phyloP scores from a whole-genome alignment of 2,888 invertebrate genomes.

The Isoperla grammatica region DNA sequence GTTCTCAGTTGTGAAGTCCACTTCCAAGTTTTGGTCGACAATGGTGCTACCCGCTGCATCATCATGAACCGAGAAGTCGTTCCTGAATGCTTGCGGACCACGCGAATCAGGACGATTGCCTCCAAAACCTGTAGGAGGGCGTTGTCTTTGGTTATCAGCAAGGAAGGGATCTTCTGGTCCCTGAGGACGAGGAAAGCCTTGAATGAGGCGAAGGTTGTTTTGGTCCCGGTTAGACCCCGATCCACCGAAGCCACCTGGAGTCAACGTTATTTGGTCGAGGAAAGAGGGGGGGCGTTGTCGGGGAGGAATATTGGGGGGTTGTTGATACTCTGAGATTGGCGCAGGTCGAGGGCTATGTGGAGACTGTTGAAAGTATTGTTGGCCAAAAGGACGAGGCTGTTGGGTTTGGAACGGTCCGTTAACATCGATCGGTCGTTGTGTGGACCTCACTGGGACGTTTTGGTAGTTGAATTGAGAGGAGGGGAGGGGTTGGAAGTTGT shows the following conservation, averaged over 20 bases:
- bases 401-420: slow-evolving; percentile 18
- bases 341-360: slow-evolving; percentile 44
- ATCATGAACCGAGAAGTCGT: slow-evolving; percentile 23
- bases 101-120: slow-evolving; percentile 11
- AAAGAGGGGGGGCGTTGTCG: slow-evolving; percentile 13
- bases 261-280: slow-evolving; percentile 27
- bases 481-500: slow-evolving; percentile 38
- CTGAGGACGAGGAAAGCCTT: slow-evolving; percentile 26
- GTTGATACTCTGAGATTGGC: slow-evolving; percentile 47
- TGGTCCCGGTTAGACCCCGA: slow-evolving; percentile 16
- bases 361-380: slow-evolving; percentile 25
- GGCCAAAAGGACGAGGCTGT: slow-evolving; percentile 15
- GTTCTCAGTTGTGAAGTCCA: slow-evolving; percentile 29
- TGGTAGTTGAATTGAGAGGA: slow-evolving; percentile 20
- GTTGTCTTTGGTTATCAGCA: slow-evolving; percentile 20
- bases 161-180: slow-evolving; percentile 31
- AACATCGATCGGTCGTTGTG: slow-evolving; percentile 16
- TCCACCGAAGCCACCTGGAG: slow-evolving; percentile 16
- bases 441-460: slow-evolving; percentile 14
- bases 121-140: slow-evolving; percentile 13
- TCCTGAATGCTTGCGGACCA: not conserved
- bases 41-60: slow-evolving; percentile 29
- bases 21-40: slow-evolving; percentile 39
- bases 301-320: slow-evolving; percentile 40
- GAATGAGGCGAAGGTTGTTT: slow-evolving; percentile 22